Evolutionary conservation across 2,888 invertebrate species (phyloP).

Genomic region (Anoplius nigerrimus): DNA sequence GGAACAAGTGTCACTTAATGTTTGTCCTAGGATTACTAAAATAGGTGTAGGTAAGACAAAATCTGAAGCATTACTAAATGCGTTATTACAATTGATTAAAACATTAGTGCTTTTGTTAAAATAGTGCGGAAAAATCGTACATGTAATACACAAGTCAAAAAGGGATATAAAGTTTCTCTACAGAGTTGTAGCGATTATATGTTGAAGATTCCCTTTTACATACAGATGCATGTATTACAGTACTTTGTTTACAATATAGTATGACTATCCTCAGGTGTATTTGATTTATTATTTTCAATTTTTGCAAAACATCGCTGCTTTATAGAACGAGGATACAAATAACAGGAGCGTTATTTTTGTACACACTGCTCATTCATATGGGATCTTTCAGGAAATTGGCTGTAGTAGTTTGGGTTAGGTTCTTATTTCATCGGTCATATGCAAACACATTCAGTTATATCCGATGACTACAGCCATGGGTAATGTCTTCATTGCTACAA

Average conservation of each 20-base stretch:
- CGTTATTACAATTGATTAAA: slow-evolving; percentile 35
- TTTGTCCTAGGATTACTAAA: slow-evolving; percentile 57
- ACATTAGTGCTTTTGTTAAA: slow-evolving; percentile 33
- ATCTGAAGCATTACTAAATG: slow-evolving; percentile 15
- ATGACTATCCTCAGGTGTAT: not conserved
- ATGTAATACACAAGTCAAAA: not conserved
- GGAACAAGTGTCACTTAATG: slow-evolving; percentile 44
- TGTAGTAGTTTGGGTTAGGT: too few species aligned
- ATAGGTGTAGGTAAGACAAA: slow-evolving; percentile 40
- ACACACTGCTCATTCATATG: too few species aligned
- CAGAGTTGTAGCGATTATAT: too few species aligned
- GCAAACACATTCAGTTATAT: too few species aligned
- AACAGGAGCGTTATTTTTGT: not conserved
- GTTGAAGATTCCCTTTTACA: too few species aligned
- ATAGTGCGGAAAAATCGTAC: slow-evolving; percentile 10
- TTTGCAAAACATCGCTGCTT: not conserved
- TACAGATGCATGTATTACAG: not conserved
- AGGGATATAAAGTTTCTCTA: not conserved
- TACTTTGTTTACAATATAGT: not conserved
- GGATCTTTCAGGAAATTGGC: too few species aligned
- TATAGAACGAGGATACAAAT: too few species aligned
- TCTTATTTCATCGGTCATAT: too few species aligned
- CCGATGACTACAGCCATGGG: too few species aligned
- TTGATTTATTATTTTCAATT: not conserved
- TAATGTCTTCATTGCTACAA: too few species aligned